These are phyloP conservation scores for Onychomys arenicola DNA, from an alignment of 2,797 vertebrate genomes.

Conservation along the genomic window DNA sequence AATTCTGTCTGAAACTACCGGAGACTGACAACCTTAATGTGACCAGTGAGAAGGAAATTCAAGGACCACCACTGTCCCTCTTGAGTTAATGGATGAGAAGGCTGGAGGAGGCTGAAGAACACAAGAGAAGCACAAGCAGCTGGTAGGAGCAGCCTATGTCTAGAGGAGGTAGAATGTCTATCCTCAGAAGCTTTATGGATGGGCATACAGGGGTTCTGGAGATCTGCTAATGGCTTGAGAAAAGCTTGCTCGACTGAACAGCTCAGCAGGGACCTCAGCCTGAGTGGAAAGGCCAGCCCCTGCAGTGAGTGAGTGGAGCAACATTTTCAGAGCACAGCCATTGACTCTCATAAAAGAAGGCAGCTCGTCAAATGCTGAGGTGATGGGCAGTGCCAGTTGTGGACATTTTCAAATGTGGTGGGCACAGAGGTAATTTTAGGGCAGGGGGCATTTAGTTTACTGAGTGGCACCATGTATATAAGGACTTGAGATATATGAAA, in stretches of 20 bases:
- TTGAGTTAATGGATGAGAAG: background rate
- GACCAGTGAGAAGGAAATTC: background rate
- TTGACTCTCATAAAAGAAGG: constrained; percentile 12
- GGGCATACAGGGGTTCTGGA: background rate
- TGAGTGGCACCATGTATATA: background rate
- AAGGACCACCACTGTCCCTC: background rate
- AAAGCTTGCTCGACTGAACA: background rate
- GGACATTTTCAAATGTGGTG: constrained; percentile 40
- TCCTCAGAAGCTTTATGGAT: constrained; percentile 11
- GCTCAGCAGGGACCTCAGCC: constrained; percentile 44
- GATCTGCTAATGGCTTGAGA: background rate
- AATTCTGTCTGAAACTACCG: constrained; percentile 21
- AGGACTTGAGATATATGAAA: background rate
- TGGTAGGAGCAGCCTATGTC: background rate
- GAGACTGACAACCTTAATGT: background rate
- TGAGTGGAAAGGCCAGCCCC: constrained; percentile 54
- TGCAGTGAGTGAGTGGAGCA: background rate
- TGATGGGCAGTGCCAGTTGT: background rate
- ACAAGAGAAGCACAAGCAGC: background rate
- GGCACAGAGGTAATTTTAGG: background rate
- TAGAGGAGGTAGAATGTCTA: background rate
- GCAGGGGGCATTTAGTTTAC: background rate
- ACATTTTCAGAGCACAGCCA: constrained; percentile 65
- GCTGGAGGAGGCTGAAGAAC: background rate
- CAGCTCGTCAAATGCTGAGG: constrained; percentile 25